Percentiles rank a stretch among this genome's conserved stretches.
These are phyloP conservation scores for Tuta absoluta DNA, from an alignment of 2,888 invertebrate species.

Conservation along the genomic window DNA sequence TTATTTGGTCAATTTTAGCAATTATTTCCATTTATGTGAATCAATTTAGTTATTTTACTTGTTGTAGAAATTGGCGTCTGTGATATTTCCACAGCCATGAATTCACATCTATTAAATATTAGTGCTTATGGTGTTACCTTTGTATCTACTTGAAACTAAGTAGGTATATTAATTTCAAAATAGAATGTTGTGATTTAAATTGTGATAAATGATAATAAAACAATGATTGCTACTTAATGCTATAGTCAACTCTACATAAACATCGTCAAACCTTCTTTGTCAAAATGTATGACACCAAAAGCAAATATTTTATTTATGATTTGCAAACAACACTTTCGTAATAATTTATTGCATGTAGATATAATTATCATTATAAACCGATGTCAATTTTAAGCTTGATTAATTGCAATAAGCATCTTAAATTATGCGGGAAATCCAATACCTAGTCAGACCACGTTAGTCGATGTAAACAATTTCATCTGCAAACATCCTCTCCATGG, in stretches of 20 bases:
- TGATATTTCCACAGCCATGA: background rate
- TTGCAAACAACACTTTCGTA: background rate
- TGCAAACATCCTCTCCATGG: conserved; percentile 25
- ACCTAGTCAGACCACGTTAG: background rate
- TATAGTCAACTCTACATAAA: background rate
- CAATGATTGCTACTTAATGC: no score
- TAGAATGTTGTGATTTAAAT: background rate
- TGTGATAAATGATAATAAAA: background rate
- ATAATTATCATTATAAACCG: background rate
- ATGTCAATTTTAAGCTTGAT: background rate
- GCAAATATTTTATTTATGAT: conserved; percentile 15
- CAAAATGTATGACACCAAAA: background rate
- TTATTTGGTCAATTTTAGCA: conserved; percentile 62
- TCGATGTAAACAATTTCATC: conserved; percentile 18
- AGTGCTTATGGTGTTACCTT: background rate
- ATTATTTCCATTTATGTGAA: conserved; percentile 53
- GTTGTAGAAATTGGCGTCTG: conserved; percentile 3
- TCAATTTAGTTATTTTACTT: background rate
- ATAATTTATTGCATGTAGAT: background rate
- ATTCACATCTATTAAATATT: background rate
- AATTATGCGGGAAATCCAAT: conserved; percentile 22
- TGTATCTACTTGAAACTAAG: background rate
- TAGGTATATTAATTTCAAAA: background rate
- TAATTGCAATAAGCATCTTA: background rate
- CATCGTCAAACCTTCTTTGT: background rate